A percentile compares a stretch with the other conserved stretches of the same genome.
Conservation (phyloP, 2,888 invertebrate genomes). For the Pseudanteris insignis region DNA sequence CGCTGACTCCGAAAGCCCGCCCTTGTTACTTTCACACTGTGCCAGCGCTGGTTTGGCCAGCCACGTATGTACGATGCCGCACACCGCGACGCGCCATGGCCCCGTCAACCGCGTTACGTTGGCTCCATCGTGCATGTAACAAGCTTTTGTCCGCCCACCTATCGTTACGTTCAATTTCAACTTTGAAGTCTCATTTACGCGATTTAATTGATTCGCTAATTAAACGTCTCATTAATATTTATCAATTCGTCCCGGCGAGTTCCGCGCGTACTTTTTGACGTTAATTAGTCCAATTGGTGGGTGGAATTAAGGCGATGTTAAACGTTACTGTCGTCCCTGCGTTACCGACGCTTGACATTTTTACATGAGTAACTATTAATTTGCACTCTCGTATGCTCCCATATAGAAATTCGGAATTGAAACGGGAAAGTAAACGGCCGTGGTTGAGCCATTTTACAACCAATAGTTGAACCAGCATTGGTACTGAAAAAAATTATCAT, state of each 20-base stretch:
- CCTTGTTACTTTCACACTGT: constrained; percentile 44
- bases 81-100: constrained; percentile 23
- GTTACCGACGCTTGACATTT: too few relatives aligned
- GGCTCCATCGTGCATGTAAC: constrained; percentile 42
- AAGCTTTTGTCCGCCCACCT: constrained; percentile 40
- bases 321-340: too few relatives aligned
- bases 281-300: too few relatives aligned
- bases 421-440: too few relatives aligned
- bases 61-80: constrained; percentile 20
- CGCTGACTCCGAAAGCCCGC: constrained; percentile 32
- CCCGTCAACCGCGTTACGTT: constrained; percentile 27
- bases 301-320: too few relatives aligned
- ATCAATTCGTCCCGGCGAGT: constrained; percentile 1
- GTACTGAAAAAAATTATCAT: too few relatives aligned
- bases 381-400: too few relatives aligned
- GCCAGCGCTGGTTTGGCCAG: constrained; percentile 18
- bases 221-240: constrained; percentile 37
- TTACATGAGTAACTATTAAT: too few relatives aligned
- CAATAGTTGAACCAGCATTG: too few relatives aligned
- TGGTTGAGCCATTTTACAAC: too few relatives aligned
- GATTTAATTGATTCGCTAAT: constrained; percentile 37
- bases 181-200: constrained; percentile 39
- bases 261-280: too few relatives aligned
- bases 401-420: too few relatives aligned
- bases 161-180: constrained; percentile 35